phyloP scores from a whole-genome alignment of 2,888 invertebrate genomes.

The Oligia latruncula region DNA sequence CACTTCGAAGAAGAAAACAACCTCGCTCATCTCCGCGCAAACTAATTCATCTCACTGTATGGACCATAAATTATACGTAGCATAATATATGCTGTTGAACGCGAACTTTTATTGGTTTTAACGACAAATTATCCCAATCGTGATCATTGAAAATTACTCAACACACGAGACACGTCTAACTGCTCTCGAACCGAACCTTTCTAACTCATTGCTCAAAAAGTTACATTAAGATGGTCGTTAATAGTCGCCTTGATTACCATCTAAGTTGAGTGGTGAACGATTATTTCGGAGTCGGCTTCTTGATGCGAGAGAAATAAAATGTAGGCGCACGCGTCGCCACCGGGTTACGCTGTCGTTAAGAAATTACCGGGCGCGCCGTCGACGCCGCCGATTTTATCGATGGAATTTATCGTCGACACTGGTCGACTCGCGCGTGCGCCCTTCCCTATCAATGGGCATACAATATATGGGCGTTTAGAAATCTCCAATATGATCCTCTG shows the following conservation, averaged over 20 bases:
- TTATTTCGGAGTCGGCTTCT: slow-evolving; percentile 88
- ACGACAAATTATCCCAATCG: slow-evolving; percentile 60
- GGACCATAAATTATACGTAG: slow-evolving; percentile 38
- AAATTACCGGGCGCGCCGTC: slow-evolving; percentile 87
- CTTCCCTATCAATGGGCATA: slow-evolving; percentile 73
- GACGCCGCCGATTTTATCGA: slow-evolving; percentile 89
- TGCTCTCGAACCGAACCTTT: slow-evolving; percentile 71
- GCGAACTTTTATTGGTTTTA: slow-evolving; percentile 53
- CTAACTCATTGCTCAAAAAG: slow-evolving; percentile 83
- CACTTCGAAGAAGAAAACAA: slow-evolving; percentile 68
- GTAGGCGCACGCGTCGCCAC: slow-evolving; percentile 89
- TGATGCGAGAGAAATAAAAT: slow-evolving; percentile 87
- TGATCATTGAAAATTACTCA: slow-evolving; percentile 64
- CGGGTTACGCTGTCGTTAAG: slow-evolving; percentile 90
- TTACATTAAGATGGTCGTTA: slow-evolving; percentile 87
- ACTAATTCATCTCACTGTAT: slow-evolving; percentile 47
- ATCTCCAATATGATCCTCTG: slow-evolving; percentile 59
- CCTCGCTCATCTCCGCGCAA: slow-evolving; percentile 61
- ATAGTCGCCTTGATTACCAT: slow-evolving; percentile 89
- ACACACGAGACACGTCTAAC: slow-evolving; percentile 58
- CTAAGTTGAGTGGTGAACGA: slow-evolving; percentile 89
- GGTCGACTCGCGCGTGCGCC: slow-evolving; percentile 81
- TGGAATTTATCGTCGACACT: slow-evolving; percentile 89
- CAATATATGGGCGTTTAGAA: slow-evolving; percentile 68
- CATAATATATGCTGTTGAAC: slow-evolving; percentile 35